These are phyloP conservation scores for Dicrostonyx torquatus DNA, from an alignment of 2,797 vertebrate genomes.

Conservation along the genomic window DNA sequence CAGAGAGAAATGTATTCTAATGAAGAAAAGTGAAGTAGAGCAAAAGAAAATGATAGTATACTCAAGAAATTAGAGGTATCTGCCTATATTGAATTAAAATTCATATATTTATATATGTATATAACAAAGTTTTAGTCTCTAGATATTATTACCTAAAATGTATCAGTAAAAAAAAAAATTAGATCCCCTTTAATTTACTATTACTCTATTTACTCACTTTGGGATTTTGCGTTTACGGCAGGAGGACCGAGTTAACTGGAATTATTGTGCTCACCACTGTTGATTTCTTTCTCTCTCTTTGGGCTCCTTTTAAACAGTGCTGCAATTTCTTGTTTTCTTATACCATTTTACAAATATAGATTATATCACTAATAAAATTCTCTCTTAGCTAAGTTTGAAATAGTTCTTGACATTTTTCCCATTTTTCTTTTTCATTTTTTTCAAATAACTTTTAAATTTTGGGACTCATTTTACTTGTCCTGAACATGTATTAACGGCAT, in stretches of 20 bases:
- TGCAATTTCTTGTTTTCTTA: constrained; percentile 66
- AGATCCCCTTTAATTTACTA: constrained; percentile 36
- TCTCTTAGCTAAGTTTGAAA: constrained; percentile 45
- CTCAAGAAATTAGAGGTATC: not conserved
- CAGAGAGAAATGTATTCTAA: not conserved
- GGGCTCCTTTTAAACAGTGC: constrained; percentile 41
- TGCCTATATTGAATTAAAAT: not conserved
- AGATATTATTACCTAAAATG: constrained; percentile 53
- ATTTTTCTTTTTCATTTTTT: not conserved
- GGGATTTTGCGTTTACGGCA: constrained; percentile 9
- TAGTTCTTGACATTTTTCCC: not conserved
- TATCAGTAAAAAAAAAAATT: constrained; percentile 19
- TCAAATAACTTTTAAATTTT: not conserved
- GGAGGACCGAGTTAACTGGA: not conserved
- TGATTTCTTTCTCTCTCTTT: constrained; percentile 44
- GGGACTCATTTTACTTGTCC: not conserved
- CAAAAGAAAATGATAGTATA: not conserved
- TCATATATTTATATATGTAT: not conserved
- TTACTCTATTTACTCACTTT: constrained; percentile 14
- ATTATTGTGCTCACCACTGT: not conserved
- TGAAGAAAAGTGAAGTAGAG: not conserved
- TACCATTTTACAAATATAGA: not conserved
- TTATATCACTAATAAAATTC: constrained; percentile 49
- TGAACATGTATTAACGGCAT: not conserved
- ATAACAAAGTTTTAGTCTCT: not conserved